These are phyloP conservation scores for Antennarius maculatus DNA, from an alignment of 2,797 vertebrate species.

Conservation along the genomic window DNA sequence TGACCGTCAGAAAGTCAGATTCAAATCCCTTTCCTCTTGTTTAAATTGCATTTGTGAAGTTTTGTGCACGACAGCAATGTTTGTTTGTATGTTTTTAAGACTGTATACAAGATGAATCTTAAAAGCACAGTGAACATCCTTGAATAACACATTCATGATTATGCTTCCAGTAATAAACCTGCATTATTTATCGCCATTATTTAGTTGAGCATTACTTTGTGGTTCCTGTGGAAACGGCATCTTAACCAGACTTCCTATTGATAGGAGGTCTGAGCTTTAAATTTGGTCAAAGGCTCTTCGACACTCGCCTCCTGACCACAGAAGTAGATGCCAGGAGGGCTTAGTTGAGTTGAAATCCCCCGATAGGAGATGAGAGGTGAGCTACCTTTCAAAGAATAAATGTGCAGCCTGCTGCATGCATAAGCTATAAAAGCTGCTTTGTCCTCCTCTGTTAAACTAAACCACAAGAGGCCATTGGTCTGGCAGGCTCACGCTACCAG, in stretches of 20 bases:
- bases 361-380: slow-evolving; percentile 65
- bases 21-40: slow-evolving; percentile 24
- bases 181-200: slow-evolving; percentile 12
- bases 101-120: background rate
- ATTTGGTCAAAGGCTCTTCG: slow-evolving; percentile 62
- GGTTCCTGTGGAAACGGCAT: slow-evolving; percentile 28
- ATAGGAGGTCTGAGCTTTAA: slow-evolving; percentile 45
- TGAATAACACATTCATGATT: slow-evolving; percentile 16
- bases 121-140: slow-evolving; percentile 1
- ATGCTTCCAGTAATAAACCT: slow-evolving; percentile 36
- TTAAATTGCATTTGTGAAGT: background rate
- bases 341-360: slow-evolving; percentile 72
- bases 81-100: background rate
- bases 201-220: slow-evolving; percentile 49
- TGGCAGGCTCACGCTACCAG: slow-evolving; percentile 41
- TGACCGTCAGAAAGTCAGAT: background rate
- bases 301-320: slow-evolving; percentile 38
- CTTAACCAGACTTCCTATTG: slow-evolving; percentile 32
- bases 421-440: slow-evolving; percentile 77
- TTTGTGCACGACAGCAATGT: slow-evolving; percentile 1
- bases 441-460: slow-evolving; percentile 54
- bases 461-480: slow-evolving; percentile 34
- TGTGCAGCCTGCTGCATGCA: slow-evolving; percentile 46
- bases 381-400: slow-evolving; percentile 61
- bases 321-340: slow-evolving; percentile 73